Percentiles rank a stretch among this genome's conserved stretches.
Evolutionary conservation across 2,113 vertebrate species (phyloP).

Genomic region (Antigone vipio): DNA sequence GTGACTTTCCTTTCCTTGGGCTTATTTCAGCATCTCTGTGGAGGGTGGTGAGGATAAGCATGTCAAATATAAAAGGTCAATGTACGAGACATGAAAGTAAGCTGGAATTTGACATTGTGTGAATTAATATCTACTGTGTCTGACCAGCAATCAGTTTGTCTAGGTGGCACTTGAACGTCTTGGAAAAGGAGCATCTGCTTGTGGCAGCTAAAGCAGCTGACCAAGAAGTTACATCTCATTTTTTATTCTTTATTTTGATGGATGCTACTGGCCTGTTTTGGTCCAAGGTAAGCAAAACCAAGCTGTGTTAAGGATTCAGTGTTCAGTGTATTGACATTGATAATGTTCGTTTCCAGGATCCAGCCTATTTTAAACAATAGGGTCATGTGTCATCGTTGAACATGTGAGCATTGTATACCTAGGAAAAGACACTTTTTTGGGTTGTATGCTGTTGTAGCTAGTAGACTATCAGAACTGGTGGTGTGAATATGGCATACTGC

Average conservation of each 20-base stretch:
- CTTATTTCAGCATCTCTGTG: background rate
- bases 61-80: background rate
- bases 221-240: background rate
- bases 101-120: background rate
- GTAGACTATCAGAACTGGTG: background rate
- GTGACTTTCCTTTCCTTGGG: background rate
- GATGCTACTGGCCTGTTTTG: background rate
- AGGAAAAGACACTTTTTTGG: background rate
- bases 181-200: background rate
- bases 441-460: background rate
- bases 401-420: background rate
- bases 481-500: background rate
- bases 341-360: background rate
- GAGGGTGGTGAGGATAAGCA: background rate
- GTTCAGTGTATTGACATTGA: background rate
- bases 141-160: background rate
- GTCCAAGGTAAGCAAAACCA: background rate
- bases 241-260: background rate
- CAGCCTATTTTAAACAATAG: background rate
- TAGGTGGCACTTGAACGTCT: background rate
- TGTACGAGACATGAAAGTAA: background rate
- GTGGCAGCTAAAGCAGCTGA: background rate
- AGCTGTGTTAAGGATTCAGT: background rate
- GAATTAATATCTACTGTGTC: background rate
- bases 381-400: background rate